These are phyloP conservation scores for Picathartes gymnocephalus DNA, from an alignment of 2,113 vertebrate genomes.

Conservation along the genomic window DNA sequence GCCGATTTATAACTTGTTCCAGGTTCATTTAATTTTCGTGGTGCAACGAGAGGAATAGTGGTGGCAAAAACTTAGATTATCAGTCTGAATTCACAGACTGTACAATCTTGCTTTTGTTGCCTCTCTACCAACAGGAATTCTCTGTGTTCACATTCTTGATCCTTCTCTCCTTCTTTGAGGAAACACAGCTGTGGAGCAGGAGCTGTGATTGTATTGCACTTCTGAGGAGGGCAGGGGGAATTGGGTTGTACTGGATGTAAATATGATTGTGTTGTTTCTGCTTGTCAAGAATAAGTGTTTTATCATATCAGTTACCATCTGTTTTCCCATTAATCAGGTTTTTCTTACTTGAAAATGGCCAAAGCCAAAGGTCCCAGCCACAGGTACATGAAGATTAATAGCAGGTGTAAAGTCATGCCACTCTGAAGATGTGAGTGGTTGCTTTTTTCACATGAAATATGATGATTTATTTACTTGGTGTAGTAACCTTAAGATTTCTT, in stretches of 20 bases:
- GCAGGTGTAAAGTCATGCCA: background rate
- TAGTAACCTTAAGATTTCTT: background rate
- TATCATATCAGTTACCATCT: background rate
- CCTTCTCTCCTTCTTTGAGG: constrained; percentile 28
- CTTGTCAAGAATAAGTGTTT: background rate
- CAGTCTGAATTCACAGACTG: background rate
- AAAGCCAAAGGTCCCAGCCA: background rate
- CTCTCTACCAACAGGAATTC: constrained; percentile 15
- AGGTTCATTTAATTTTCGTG: background rate
- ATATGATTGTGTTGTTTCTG: background rate
- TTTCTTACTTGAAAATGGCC: background rate
- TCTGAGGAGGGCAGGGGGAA: background rate
- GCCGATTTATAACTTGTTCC: background rate
- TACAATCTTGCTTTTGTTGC: constrained; percentile 16
- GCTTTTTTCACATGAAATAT: background rate
- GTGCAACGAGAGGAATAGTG: background rate
- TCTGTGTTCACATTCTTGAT: background rate
- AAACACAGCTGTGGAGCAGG: constrained; percentile 49
- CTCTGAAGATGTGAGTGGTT: background rate
- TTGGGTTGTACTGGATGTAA: background rate
- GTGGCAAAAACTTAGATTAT: background rate
- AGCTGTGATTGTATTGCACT: background rate
- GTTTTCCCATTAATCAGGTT: background rate
- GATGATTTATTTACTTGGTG: background rate
- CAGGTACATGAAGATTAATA: background rate